Base-by-base conservation (phyloP, 1,140 invertebrate species). In the Ephestia elutella region DNA sequence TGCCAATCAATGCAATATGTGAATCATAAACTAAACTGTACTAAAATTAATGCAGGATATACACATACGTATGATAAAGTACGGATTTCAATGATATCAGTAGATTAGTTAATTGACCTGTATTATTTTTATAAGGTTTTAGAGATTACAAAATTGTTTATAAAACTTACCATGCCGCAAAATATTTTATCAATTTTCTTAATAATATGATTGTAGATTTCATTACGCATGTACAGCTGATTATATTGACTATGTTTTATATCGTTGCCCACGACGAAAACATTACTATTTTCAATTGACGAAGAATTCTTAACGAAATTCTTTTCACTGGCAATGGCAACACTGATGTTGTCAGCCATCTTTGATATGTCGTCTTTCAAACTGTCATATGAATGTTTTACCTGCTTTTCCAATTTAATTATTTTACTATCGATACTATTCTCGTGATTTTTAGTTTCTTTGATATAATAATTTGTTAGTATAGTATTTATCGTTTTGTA, bases 401-500 rank as follows among this genome's bases (percentile, higher is more conserved):
- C 78, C 73, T 84, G 68, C 30, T 66, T 68, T 70, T 88, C 74
- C 18, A 88, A 59, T 57, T 81, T 80, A 0, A 86, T 65, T 17
- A 88, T 81, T 75, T 86, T 86, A 4, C 51, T 65, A 49, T 83
- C 76, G 21, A 86, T 78, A 10, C 54, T 75, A 21, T 72, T 82
- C 57, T 86, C 86, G 57, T 86, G 80, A 44, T 84, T 68, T 72
- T 68, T 82, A 0, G 81, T 88, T 60, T 83, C 68, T 66, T 83
- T 86, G 44, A 88, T 80, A 18, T 88, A 86, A 63, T 88, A 80
- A 38, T 88, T 87, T 0, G 86, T 88, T 21, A 88, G 35, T 49
- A 88, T 79, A 0, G 86, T 84, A 49, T 88, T 88, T 20, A 88
- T 79, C 0, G 83, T 86, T 75, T 71, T 73, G 18, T 86, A 88